Conservation (phyloP, 2,888 invertebrate genomes). For the Papilio protenor region DNA sequence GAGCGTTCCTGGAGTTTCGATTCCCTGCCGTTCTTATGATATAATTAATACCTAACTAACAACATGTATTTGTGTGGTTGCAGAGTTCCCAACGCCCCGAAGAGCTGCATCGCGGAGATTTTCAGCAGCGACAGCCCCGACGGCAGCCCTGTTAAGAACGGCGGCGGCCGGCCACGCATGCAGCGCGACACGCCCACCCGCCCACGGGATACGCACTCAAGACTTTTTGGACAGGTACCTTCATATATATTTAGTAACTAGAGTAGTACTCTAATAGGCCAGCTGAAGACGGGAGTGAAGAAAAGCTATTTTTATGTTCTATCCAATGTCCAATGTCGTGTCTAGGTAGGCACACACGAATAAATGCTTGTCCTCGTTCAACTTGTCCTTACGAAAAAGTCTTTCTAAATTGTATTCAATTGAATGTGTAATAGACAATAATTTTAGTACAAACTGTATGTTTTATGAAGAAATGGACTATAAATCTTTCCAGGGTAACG, state of each 20-base stretch:
- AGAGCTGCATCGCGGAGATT: slow-evolving; percentile 85
- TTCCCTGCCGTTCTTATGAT: not conserved
- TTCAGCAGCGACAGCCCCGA: slow-evolving; percentile 74
- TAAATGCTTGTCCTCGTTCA: not conserved
- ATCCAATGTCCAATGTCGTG: no score
- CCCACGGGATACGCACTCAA: slow-evolving; percentile 85
- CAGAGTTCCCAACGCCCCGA: slow-evolving; percentile 86
- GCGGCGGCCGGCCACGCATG: slow-evolving; percentile 69
- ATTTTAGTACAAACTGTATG: not conserved
- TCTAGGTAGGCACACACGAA: no score
- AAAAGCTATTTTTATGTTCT: not conserved
- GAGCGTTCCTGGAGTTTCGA: not conserved
- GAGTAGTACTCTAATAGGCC: not conserved
- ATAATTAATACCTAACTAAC: not conserved
- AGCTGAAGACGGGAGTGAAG: not conserved
- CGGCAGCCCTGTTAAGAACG: slow-evolving; percentile 73
- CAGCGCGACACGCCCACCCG: slow-evolving; percentile 85
- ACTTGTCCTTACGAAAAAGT: not conserved
- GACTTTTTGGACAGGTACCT: slow-evolving; percentile 83
- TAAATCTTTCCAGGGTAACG: slow-evolving; percentile 69
- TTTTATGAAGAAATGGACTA: slow-evolving; percentile 17
- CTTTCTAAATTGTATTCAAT: not conserved
- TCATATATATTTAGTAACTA: not conserved
- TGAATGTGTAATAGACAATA: not conserved
- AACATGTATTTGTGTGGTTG: slow-evolving; percentile 49